Conservation (phyloP, 1,140 invertebrate species). For the Maniola jurtina region DNA sequence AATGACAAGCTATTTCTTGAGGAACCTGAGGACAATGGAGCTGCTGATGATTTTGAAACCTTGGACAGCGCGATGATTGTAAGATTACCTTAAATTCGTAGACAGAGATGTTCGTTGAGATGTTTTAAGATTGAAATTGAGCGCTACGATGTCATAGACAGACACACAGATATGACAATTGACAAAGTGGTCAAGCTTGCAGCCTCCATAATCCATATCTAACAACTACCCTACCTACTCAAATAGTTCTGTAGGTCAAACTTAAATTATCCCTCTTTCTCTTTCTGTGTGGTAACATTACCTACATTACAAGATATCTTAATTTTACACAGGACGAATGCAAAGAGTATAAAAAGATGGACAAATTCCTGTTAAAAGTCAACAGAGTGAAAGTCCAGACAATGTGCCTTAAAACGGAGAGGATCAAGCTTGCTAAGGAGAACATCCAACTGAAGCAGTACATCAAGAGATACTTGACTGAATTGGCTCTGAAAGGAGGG, state of each 20-base stretch:
- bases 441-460: conserved; percentile 72
- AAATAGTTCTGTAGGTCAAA: too few species aligned
- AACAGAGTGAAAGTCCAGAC: conserved; percentile 68
- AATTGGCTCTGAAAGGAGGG: conserved; percentile 62
- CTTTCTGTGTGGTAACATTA: too few species aligned
- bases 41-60: conserved; percentile 45
- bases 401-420: conserved; percentile 63
- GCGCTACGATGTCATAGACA: too few species aligned
- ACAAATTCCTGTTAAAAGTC: conserved; percentile 72
- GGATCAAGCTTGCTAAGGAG: conserved; percentile 62
- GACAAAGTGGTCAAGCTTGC: too few species aligned
- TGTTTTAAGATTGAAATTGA: too few species aligned
- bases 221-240: too few species aligned
- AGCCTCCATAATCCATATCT: too few species aligned
- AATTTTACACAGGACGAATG: conserved; percentile 54
- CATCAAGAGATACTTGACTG: conserved; percentile 72
- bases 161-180: too few species aligned
- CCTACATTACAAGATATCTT: too few species aligned
- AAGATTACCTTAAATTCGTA: conserved; percentile 26
- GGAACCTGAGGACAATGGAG: conserved; percentile 35
- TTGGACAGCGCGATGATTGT: conserved; percentile 59
- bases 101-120: too few species aligned
- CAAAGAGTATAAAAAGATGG: conserved; percentile 68
- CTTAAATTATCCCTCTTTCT: not conserved
- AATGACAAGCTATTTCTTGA: conserved; percentile 46